These are phyloP conservation scores for Trachymyrmex cornetzi DNA, from an alignment of 1,140 invertebrate genomes.

Conservation along the genomic window DNA sequence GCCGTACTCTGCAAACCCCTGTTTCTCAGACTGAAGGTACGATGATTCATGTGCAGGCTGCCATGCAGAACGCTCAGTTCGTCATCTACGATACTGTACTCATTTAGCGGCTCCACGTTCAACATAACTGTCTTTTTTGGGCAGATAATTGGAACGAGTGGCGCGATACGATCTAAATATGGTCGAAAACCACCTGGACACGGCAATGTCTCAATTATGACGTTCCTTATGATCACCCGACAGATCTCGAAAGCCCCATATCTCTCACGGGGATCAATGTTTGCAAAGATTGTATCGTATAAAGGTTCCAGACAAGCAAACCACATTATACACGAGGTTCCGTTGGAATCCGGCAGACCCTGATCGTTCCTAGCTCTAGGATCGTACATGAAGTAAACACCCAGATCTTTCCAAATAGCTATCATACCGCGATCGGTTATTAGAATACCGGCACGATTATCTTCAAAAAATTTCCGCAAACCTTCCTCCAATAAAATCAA, in stretches of 20 bases:
- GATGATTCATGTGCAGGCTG: slow-evolving; percentile 73
- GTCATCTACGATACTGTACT: slow-evolving; percentile 74
- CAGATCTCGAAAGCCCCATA: slow-evolving; percentile 77
- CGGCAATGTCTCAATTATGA: slow-evolving; percentile 78
- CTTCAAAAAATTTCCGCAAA: slow-evolving; percentile 78
- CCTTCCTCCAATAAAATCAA: slow-evolving; percentile 79
- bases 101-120: slow-evolving; percentile 66
- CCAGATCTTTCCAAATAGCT: slow-evolving; percentile 82
- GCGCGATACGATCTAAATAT: slow-evolving; percentile 67
- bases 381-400: slow-evolving; percentile 82
- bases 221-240: slow-evolving; percentile 77
- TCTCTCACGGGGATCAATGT: slow-evolving; percentile 79
- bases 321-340: slow-evolving; percentile 81
- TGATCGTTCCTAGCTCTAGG: slow-evolving; percentile 73
- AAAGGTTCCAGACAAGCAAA: slow-evolving; percentile 81
- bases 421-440: slow-evolving; percentile 72
- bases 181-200: slow-evolving; percentile 76
- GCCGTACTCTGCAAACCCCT: slow-evolving; percentile 81
- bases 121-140: slow-evolving; percentile 67
- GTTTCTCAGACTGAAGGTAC: slow-evolving; percentile 59
- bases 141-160: slow-evolving; percentile 59
- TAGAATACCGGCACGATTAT: slow-evolving; percentile 81
- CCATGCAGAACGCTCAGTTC: slow-evolving; percentile 76
- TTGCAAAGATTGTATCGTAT: slow-evolving; percentile 74
- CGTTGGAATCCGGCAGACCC: slow-evolving; percentile 69